Percentiles rank a stretch among this genome's conserved stretches.
Conservation (phyloP, 2,797 vertebrate genomes). For the Natrix natrix region DNA sequence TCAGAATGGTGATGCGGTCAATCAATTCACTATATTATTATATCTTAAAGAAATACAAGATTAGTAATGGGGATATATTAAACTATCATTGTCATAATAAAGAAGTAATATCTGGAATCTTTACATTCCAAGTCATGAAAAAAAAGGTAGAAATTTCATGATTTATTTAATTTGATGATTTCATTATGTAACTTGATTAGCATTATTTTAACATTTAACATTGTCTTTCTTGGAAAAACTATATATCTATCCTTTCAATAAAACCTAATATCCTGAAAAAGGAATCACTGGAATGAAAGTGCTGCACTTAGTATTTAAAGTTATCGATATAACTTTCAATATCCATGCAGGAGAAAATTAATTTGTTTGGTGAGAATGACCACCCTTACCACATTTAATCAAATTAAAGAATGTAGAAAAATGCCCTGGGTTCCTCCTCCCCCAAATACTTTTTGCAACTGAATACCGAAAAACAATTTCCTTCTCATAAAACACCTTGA, state of each 20-base stretch:
- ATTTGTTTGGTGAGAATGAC: conserved; percentile 68
- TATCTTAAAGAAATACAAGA: background rate
- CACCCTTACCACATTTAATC: conserved; percentile 68
- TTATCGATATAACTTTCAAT: conserved; percentile 55
- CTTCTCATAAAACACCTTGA: conserved; percentile 56
- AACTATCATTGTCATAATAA: conserved; percentile 15
- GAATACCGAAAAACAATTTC: conserved; percentile 50
- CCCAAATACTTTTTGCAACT: conserved; percentile 49
- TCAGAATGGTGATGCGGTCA: conserved; percentile 1
- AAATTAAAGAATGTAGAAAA: conserved; percentile 65
- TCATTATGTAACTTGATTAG: background rate
- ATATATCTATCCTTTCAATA: conserved; percentile 38
- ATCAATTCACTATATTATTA: conserved; percentile 21
- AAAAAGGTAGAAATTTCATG: background rate
- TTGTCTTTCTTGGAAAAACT: conserved; percentile 46
- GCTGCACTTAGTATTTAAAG: conserved; percentile 65
- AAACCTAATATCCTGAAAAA: conserved; percentile 56
- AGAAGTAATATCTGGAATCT: conserved; percentile 21
- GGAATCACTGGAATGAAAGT: conserved; percentile 67
- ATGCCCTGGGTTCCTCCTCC: conserved; percentile 41
- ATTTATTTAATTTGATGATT: conserved; percentile 31
- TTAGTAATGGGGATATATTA: conserved; percentile 1
- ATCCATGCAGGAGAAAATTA: conserved; percentile 66
- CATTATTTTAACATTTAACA: conserved; percentile 22
- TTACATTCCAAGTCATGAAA: conserved; percentile 21